Evolutionary conservation across 1,140 invertebrate genomes (phyloP).

Genomic region (Zaprionus taronus): DNA sequence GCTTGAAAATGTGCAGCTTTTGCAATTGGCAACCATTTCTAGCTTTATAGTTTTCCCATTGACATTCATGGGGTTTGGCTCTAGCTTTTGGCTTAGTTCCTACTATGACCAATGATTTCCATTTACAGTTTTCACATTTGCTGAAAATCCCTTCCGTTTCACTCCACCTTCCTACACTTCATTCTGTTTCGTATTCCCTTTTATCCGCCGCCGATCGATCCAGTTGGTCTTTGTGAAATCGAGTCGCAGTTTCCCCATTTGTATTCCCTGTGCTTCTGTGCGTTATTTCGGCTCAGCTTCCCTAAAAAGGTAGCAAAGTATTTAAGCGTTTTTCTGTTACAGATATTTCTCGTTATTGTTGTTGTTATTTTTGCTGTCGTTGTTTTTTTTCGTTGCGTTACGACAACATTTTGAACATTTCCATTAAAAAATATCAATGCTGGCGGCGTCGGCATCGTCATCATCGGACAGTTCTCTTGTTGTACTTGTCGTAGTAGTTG

Average conservation of each 20-base stretch:
- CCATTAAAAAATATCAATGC: conserved; percentile 76
- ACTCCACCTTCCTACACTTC: neutral
- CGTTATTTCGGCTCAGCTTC: conserved; percentile 50
- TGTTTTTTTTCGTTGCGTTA: conserved; percentile 36
- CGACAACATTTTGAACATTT: conserved; percentile 77
- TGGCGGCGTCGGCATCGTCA: conserved; percentile 53
- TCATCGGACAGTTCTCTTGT: conserved; percentile 45
- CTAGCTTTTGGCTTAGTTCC: neutral
- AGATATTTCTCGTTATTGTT: conserved; percentile 51
- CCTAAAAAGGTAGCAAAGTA: conserved; percentile 77
- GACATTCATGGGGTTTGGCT: neutral
- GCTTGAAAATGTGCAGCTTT: neutral
- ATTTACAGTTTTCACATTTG: conserved; percentile 11
- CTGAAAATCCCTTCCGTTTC: conserved; percentile 5
- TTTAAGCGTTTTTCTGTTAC: conserved; percentile 74
- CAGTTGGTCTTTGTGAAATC: conserved; percentile 7
- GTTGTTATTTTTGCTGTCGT: conserved; percentile 36
- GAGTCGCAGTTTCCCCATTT: conserved; percentile 46
- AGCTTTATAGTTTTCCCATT: conserved; percentile 2
- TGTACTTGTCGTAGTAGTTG: conserved; percentile 4
- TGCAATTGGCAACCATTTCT: neutral
- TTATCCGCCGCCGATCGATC: conserved; percentile 26
- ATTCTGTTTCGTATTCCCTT: neutral
- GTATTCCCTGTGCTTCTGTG: conserved; percentile 55
- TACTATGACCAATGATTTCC: neutral